phyloP scores from a whole-genome alignment of 2,797 vertebrate genomes.

The Urocyon cinereoargenteus region DNA sequence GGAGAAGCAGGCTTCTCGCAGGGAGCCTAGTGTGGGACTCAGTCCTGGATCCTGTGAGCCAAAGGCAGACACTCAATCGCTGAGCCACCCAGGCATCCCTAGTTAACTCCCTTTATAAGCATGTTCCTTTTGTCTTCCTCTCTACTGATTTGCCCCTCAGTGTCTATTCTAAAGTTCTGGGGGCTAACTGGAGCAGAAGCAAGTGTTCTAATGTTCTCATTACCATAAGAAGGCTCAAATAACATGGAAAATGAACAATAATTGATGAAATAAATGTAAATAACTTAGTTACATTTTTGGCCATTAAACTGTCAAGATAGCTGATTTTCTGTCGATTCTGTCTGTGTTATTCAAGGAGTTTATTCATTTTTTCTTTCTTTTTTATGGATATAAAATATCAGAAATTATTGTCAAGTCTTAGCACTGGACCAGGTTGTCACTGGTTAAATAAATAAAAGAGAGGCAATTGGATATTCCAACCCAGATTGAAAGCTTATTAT shows the following conservation, averaged over 20 bases:
- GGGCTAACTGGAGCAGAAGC: neutral
- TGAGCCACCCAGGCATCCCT: no score
- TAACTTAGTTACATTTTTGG: neutral
- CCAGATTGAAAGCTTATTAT: neutral
- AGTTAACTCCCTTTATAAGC: neutral
- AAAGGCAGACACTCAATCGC: no score
- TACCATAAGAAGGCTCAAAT: neutral
- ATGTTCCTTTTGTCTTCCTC: neutral
- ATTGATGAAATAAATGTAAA: neutral
- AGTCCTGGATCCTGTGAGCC: no score
- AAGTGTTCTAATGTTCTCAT: neutral
- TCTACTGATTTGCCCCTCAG: neutral
- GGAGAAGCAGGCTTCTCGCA: no score
- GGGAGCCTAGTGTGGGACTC: no score
- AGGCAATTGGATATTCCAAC: neutral
- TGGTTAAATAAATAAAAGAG: neutral
- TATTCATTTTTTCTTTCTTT: neutral
- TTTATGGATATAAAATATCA: neutral
- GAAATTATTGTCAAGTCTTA: neutral
- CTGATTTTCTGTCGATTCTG: neutral
- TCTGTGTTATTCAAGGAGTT: neutral
- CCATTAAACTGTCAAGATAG: neutral
- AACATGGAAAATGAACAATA: neutral
- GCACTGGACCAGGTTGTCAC: neutral
- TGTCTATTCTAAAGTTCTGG: neutral